Evolutionary conservation across 2,888 invertebrate genomes (phyloP), one percentile per base, ranked within the genome.

Genomic region (Nematopogon swammerdamellus): DNA sequence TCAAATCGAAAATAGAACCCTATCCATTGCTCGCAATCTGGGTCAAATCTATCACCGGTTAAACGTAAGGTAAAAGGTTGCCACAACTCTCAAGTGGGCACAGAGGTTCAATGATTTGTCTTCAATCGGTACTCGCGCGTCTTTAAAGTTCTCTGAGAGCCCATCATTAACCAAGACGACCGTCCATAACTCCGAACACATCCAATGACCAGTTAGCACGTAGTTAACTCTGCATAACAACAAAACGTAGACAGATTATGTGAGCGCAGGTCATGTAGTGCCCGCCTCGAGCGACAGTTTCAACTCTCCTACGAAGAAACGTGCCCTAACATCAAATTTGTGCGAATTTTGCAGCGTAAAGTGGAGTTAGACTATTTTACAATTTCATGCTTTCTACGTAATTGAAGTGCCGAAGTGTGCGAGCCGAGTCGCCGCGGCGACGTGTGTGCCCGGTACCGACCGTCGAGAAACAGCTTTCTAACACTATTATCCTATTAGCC

Each of bases 381-480:
- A 63, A 67, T 67, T 66, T 63, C 59, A 61, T 61, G 65, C 64
- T 68, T 64, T 66, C 62, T 58, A 65, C 63, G 56, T 64, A 61
- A 65, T 61, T 36, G 36, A 36, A 36, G 36, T 36, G 36, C 11
- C 36, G 36, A 36, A 36, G 36, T 36, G n/a, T 36, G 36, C n/a
- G 36, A 36, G n/a, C 11, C 36, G 36, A 25, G n/a, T n/a, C 25
- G 25, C 5, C 25, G 4, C 25, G 3, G 36, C n/a, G 36, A 14
- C 36, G 36, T 36, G 8, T 36, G n/a, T 36, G 36, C n/a, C 3
- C 36, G 11, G 11, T 14, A 8, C 8, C 36, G 36, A 36, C 36
- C 14, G 14, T 3, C n/a, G 25, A 6, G 4, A 36, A 14, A 36
- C n/a, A 3, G 36, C 36, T 36, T 36, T 36, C 36, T 36, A 36